Base-by-base conservation (phyloP, 1,140 invertebrate genomes). In the Agrypnia vestita region DNA sequence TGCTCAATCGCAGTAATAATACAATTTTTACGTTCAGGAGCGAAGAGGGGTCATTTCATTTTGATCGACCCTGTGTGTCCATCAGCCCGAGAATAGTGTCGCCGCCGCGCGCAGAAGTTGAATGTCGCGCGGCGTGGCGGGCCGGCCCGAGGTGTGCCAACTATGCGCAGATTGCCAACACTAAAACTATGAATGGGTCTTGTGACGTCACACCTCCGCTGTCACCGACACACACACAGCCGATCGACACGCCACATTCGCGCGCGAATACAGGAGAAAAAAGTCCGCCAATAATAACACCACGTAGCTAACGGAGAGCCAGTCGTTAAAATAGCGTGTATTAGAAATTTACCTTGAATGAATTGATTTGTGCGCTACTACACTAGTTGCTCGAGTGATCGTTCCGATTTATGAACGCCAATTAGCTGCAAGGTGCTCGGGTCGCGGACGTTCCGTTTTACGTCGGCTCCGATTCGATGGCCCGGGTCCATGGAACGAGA, bases 101-200 rank as follows among this genome's bases (percentile, higher is more conserved):
- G 25, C 25, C 25, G 25, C 25, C 25, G 25, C 25, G 25, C 1
- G 25, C 25, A 35, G 25, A 35, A 35, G 55, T 9, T 21, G 55
- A 21, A 11, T 59, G 55, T 21, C 21, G 55, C 55, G 55, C 15
- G 21, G 21, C n/a, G 53, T 17, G 53, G 15, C 55, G 15, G 21
- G 55, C 15, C 55, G 17, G 9, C 10, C 35, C 44, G 49, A 71
- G 67, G 46, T 51, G 67, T 71, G 67, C 67, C 67, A 71, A 71
- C 19, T 71, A 25, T 49, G 19, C 67, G 46, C 46, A 11, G 67
- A 64, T 64, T 35, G 62, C 67, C 47, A 71, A 56, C 51, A 53
- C 71, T 47, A 35, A 56, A 74, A 74, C 71, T 74, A 74, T 74
- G 71, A 74, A 74, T 74, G 71, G 69, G 25, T 73, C 51, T 53